Base-by-base conservation (phyloP, 1,140 invertebrate genomes). In the Daktulosphaira vitifoliae region DNA sequence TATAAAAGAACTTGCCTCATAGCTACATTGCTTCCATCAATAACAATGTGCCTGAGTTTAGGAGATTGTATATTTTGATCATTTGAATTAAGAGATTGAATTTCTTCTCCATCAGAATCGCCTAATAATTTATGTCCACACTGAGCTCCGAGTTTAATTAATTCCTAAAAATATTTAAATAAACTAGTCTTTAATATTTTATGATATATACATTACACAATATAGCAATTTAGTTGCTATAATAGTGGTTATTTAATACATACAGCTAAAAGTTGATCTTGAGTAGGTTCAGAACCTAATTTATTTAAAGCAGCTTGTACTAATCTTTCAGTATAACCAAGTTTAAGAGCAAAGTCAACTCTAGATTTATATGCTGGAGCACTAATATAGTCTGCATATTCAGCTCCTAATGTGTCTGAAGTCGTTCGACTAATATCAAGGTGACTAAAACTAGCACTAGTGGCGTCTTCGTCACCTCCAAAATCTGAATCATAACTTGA, bases 21-120 rank as follows among this genome's bases (percentile, higher is more conserved):
- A 20, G 95, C 95, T 25, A 98, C 91, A 77, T 98, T 98, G 74
- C 92, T 95, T 66, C 95, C 95, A 79, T 98, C 95, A 62, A 98
- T 92, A 39, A 98, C 92, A 67, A 98, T 88, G 33, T 88, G 87
- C 46, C 92, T 78, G 23, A 96, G 75, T 51, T 65, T 74, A 62
- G 33, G 56, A 13, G 18, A 1, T 33, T 62, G 56, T 0, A 20
- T 3, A 33, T 16, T 46, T 6, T 20, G 18, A 6, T 62, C 56
- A 8, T 33, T 29, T 7, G 42, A 2, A 25, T 46, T 46, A 29
- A 26, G 42, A 1, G 23, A 62, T 6, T 62, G 56, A 1, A 23
- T 4, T 37, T 62, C 56, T 13, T 62, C 56, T 6, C 25, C 7
- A 16, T 67, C 59, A 0, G 25, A 39, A 25, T 67, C 59, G 11